These are phyloP conservation scores for Anoura caudifer DNA, from an alignment of 2,113 vertebrate species.

Conservation along the genomic window DNA sequence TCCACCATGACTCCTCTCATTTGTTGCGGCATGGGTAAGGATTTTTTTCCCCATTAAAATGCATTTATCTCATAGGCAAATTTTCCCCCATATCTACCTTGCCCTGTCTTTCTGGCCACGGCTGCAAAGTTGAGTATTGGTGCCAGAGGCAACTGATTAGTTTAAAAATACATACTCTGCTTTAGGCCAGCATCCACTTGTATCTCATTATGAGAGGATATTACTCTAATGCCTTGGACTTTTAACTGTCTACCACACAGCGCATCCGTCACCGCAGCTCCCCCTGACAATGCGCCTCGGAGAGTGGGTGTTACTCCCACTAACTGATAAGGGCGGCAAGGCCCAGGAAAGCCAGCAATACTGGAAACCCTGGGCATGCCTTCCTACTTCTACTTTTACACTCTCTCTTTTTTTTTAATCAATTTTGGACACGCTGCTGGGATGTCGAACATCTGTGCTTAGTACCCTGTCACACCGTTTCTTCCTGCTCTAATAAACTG, in stretches of 20 bases:
- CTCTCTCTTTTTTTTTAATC: background rate
- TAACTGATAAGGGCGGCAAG: background rate
- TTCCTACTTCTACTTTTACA: background rate
- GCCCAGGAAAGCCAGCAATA: background rate
- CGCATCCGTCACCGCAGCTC: background rate
- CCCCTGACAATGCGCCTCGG: background rate
- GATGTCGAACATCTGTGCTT: background rate
- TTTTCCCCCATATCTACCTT: background rate
- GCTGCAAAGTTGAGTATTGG: conserved; percentile 41
- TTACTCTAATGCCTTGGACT: conserved; percentile 24
- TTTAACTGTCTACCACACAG: background rate
- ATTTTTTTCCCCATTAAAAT: conserved; percentile 52
- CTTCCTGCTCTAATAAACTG: background rate
- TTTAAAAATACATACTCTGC: conserved; percentile 40
- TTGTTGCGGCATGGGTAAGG: background rate
- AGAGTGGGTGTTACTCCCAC: background rate
- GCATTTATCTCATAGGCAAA: conserved; percentile 38
- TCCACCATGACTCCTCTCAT: background rate
- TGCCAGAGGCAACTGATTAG: conserved; percentile 57
- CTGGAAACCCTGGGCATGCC: background rate
- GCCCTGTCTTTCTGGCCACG: background rate
- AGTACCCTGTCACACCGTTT: background rate
- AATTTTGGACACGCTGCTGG: background rate
- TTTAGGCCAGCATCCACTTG: conserved; percentile 39
- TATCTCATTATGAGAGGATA: conserved; percentile 41